A percentile compares a stretch with the other conserved stretches of the same genome.
phyloP scores from a whole-genome alignment of 2,888 invertebrate species.

The Fabriciana adippe region DNA sequence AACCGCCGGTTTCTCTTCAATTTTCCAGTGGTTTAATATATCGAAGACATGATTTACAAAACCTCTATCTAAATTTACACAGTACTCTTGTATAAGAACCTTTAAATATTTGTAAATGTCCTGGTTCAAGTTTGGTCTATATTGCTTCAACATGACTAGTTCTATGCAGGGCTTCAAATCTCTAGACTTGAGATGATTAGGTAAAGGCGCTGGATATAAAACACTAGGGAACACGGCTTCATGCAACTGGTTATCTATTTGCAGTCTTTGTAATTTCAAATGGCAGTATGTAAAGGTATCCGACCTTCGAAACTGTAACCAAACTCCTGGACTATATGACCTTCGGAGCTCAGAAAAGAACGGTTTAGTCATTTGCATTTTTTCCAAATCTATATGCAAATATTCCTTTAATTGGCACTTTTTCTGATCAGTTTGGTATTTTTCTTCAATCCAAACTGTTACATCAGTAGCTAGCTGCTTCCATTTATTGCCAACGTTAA shows the following conservation, averaged over 20 bases:
- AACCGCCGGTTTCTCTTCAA: conserved; percentile 81
- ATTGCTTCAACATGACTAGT: conserved; percentile 79
- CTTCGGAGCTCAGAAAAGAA: conserved; percentile 90
- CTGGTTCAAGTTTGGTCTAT: conserved; percentile 73
- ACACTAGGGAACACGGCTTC: conserved; percentile 88
- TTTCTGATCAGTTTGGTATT: conserved; percentile 86
- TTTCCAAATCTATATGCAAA: conserved; percentile 89
- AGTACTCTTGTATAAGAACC: conserved; percentile 85
- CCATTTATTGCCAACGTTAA: conserved; percentile 90
- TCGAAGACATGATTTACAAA: conserved; percentile 84
- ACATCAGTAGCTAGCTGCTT: conserved; percentile 89
- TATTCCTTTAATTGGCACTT: conserved; percentile 90
- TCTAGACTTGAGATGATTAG: conserved; percentile 64
- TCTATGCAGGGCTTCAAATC: conserved; percentile 83
- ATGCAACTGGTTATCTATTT: conserved; percentile 89
- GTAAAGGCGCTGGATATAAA: conserved; percentile 83
- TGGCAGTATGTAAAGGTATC: conserved; percentile 85
- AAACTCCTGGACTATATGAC: conserved; percentile 88
- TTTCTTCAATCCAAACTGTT: conserved; percentile 91
- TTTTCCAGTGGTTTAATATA: conserved; percentile 83
- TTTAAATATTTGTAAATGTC: conserved; percentile 85
- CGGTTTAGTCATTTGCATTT: conserved; percentile 94
- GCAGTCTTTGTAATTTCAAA: conserved; percentile 84
- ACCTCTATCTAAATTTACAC: conserved; percentile 86
- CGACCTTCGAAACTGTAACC: conserved; percentile 88